Evolutionary conservation across 2,888 invertebrate species (phyloP), one percentile per base, ranked within the genome.

Genomic region (Sarcophaga caerulescens): DNA sequence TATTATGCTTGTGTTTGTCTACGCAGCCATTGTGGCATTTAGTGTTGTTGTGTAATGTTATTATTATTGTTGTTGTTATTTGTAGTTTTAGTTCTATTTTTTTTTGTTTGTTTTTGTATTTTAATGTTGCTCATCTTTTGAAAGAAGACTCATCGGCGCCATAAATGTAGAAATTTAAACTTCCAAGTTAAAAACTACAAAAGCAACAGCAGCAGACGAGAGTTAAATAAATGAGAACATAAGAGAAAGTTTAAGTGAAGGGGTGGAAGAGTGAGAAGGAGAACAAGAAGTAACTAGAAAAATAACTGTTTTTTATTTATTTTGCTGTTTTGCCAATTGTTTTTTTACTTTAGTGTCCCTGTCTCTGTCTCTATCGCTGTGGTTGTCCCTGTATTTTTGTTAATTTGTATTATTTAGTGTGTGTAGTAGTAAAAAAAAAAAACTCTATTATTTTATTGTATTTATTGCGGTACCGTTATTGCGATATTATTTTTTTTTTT

Each of bases 21-120:
- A 85, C 85, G 85, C 85, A 85, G 81, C 74, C 84, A 85, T 69
- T 74, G 70, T 85, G 85, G 85, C 77, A 81, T 78, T 84, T 73
- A 60, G 25, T 44, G 70, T 76, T 80, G 63, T 23, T 35, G 10
- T 35, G 35, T 35, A 2, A 10, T 35, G 35, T 10, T 35, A 35
- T 35, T 63, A 14, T 17, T 77, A 25, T 69, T 75, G 21, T 70
- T 21, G 17, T 70, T 10, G 23, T 2, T 12, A 47, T 47, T 47
- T 44, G 52, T 69, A 57, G 21, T 62, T 81, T 81, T 47, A 21
- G 62, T 57, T 44, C 52, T 52, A 35, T 35, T 35, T 63, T 69
- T 69, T 60, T 63, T 73, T n/a, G n/a, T 19, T 21, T 45, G 19
- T 0, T 60, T 25, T 23, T 52, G 57, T 45, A 21, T 71, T 57